phyloP scores from a whole-genome alignment of 2,797 vertebrate species.

The Prunella strophiata region DNA sequence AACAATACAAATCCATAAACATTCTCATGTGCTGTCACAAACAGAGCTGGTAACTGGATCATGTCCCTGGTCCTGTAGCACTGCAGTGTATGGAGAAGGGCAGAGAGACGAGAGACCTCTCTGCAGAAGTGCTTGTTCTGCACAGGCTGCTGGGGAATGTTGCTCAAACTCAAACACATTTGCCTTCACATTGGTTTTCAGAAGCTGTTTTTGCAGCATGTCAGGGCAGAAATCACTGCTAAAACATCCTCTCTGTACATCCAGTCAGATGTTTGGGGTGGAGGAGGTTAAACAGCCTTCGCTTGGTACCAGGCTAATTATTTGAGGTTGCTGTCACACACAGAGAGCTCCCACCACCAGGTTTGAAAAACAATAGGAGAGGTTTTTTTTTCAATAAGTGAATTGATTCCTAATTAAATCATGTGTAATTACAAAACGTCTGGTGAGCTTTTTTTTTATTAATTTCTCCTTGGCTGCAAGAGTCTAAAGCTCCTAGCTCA shows the following conservation, averaged over 20 bases:
- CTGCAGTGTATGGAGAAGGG: background rate
- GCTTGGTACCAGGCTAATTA: background rate
- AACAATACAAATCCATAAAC: constrained; percentile 3
- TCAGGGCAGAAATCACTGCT: background rate
- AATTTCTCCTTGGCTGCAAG: constrained; percentile 14
- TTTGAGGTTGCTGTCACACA: constrained; percentile 41
- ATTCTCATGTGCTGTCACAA: background rate
- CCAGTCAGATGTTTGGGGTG: background rate
- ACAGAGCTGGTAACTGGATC: background rate
- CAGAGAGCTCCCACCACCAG: background rate
- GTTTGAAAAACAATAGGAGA: constrained; percentile 5
- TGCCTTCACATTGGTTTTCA: background rate
- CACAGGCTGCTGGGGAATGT: background rate
- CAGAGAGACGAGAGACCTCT: background rate
- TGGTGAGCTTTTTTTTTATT: background rate
- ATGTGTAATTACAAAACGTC: constrained; percentile 31
- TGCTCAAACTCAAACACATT: background rate
- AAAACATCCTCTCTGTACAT: background rate
- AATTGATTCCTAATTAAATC: constrained; percentile 58
- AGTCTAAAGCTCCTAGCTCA: background rate
- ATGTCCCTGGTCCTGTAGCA: background rate
- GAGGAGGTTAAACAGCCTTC: constrained; percentile 28
- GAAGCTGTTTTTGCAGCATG: background rate
- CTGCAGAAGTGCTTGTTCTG: background rate
- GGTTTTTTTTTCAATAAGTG: background rate